Base-by-base conservation (phyloP, 2,888 invertebrate species). In the Diadegma fenestrale region DNA sequence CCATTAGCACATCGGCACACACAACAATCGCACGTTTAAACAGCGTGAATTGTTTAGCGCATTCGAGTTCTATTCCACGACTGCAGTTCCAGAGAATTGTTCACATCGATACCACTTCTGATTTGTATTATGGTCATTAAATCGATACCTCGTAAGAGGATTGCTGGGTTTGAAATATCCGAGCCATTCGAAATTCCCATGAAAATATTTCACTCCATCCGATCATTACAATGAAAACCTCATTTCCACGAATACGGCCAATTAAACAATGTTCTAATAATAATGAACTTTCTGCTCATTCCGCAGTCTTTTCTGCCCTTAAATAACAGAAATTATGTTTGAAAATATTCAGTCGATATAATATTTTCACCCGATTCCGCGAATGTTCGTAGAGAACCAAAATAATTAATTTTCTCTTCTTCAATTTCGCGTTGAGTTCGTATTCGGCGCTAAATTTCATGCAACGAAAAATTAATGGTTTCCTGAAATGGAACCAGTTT, bases 11-110 rank as follows among this genome's bases (percentile, higher is more conserved):
- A 26, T 17, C 17, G 26, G 30, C 45, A n/a, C 17, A 45, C 26
- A n/a, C 26, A 45, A 68, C 45, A 45, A 45, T 68, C 8, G 7
- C n/a, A 7, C 80, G 58, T 43, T 84, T 76, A 54, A 75, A 80
- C 45, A 75, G 45, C 73, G 22, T 78, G 58, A 58, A 37, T 48
- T 26, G 33, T 69, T 69, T 69, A 51, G 30, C n/a, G 33, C 0
- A 33, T n/a, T 30, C 51, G 12, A 69, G 26, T 51, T 69, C 33
- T 8, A 69, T 45, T 22, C 6, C 45, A 45, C 26, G 17, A 26
- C 17, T 26, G 17, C 19, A 45, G 17, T 68, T 26, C 43, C 8
- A 26, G 45, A 17, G 22, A 26, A 48, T 43, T 68, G 68, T 30
- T 45, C 68, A 68, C 43, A 6, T 68, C 30, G 68, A 45, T 22